These are phyloP conservation scores for Gandaritis pyraliata DNA, from an alignment of 2,888 invertebrate species.

Conservation along the genomic window DNA sequence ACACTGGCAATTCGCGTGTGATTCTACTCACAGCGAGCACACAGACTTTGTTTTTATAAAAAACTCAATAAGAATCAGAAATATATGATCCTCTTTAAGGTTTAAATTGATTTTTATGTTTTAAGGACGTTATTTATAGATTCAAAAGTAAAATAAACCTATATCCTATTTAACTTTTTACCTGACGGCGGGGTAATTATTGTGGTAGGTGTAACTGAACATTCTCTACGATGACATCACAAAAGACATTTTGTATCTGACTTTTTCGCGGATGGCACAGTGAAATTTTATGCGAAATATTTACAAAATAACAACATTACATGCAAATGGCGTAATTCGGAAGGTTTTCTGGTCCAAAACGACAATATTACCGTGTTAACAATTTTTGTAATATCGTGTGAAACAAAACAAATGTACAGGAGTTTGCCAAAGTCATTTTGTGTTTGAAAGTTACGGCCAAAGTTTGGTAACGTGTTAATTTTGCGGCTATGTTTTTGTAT, in stretches of 20 bases:
- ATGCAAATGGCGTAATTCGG: conserved; percentile 20
- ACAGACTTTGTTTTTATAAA: too few relatives aligned
- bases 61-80: too few relatives aligned
- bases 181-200: too few relatives aligned
- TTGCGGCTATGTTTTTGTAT: conserved; percentile 39
- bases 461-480: conserved; percentile 48
- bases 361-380: conserved; percentile 24
- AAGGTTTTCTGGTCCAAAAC: conserved; percentile 12
- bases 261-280: background rate
- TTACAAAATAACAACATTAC: conserved; percentile 10
- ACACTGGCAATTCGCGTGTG: too few relatives aligned
- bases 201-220: too few relatives aligned
- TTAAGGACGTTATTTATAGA: too few relatives aligned
- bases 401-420: conserved; percentile 47
- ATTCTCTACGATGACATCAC: too few relatives aligned
- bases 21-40: too few relatives aligned
- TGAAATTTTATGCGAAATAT: conserved; percentile 11
- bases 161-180: too few relatives aligned
- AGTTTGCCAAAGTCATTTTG: conserved; percentile 50
- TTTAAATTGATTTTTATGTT: too few relatives aligned
- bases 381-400: conserved; percentile 47
- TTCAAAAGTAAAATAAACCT: too few relatives aligned
- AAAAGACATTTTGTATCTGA: background rate
- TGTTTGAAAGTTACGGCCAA: conserved; percentile 46
- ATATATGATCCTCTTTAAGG: too few relatives aligned